Percentiles rank a stretch among this genome's conserved stretches.
Conservation (phyloP, 1,140 invertebrate species). For the Drosophila leontia region DNA sequence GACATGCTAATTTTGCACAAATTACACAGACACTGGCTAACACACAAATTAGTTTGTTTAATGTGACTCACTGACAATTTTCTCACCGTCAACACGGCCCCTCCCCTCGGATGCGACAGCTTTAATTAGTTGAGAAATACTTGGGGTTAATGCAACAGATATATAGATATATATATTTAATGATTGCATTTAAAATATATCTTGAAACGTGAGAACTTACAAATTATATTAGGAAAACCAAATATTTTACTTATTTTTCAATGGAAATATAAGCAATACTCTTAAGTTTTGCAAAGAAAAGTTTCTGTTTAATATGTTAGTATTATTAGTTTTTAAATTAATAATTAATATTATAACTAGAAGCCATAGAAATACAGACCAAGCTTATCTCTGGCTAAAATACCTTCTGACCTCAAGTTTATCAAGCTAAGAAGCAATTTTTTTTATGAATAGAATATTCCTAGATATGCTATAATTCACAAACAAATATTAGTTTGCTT, state of each 20-base stretch:
- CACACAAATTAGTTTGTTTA: constrained; percentile 51
- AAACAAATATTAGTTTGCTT: not conserved
- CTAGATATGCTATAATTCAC: not conserved
- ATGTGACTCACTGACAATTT: constrained; percentile 59
- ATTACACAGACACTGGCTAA: constrained; percentile 63
- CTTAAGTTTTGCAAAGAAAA: too few relatives aligned
- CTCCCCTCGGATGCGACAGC: constrained; percentile 7
- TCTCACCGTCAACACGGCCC: constrained; percentile 29
- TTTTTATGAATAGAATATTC: not conserved
- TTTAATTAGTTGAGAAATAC: constrained; percentile 44
- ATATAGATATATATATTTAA: not conserved
- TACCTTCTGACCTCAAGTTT: not conserved
- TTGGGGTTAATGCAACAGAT: not conserved
- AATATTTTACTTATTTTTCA: not conserved
- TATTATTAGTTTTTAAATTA: too few relatives aligned
- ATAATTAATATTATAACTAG: not conserved
- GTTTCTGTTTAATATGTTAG: too few relatives aligned
- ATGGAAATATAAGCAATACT: not conserved
- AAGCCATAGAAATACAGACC: not conserved
- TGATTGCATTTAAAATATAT: not conserved
- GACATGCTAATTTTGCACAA: constrained; percentile 76
- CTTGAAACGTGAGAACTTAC: not conserved
- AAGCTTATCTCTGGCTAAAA: not conserved
- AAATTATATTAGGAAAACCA: not conserved
- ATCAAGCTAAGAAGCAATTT: not conserved